These are phyloP conservation scores for Temnothorax nylanderi DNA, from an alignment of 1,140 invertebrate genomes.

Conservation along the genomic window DNA sequence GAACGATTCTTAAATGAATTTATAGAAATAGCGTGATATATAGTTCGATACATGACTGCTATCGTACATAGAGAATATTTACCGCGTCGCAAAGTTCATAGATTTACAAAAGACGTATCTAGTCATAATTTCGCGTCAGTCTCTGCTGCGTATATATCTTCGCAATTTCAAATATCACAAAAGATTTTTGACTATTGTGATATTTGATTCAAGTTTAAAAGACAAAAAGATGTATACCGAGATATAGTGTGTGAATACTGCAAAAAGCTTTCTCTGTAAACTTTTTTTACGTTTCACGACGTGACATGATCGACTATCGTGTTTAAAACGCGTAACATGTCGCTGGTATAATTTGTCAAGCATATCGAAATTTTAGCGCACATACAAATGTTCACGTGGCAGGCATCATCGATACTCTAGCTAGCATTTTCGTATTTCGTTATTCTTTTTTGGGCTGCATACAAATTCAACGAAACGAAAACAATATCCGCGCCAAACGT, in stretches of 20 bases:
- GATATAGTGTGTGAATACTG: neutral
- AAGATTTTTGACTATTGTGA: neutral
- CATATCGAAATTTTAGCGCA: conserved; percentile 50
- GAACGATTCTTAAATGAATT: conserved; percentile 41
- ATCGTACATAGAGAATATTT: neutral
- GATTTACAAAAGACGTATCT: neutral
- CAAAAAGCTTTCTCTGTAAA: neutral
- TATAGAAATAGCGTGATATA: neutral
- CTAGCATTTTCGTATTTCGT: conserved; percentile 22
- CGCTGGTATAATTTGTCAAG: conserved; percentile 37
- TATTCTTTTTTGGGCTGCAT: conserved; percentile 46
- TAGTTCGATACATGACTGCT: neutral
- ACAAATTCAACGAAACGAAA: conserved; percentile 53
- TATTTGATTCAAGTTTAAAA: neutral
- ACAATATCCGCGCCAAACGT: conserved; percentile 51
- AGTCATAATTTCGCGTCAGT: neutral
- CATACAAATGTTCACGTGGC: conserved; percentile 4
- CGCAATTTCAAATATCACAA: too few relatives aligned
- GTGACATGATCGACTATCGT: neutral
- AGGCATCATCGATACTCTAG: neutral
- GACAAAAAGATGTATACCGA: neutral
- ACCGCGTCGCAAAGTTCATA: neutral
- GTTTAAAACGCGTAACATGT: conserved; percentile 15
- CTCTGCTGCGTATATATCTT: neutral
- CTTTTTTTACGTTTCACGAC: conserved; percentile 12